phyloP scores from a whole-genome alignment of 2,113 vertebrate genomes.

The Saiga tatarica region DNA sequence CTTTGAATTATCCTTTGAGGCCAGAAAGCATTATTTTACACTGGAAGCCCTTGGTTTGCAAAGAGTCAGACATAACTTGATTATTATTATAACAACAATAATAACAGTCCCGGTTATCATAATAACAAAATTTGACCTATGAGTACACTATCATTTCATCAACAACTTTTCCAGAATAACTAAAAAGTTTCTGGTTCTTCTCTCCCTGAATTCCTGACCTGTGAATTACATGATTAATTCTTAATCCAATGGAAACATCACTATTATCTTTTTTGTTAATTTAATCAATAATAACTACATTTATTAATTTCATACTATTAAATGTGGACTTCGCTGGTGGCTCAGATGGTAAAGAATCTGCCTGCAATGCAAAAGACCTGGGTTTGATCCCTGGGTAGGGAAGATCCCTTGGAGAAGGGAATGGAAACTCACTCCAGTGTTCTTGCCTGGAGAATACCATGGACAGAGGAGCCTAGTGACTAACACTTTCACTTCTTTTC shows the following conservation, averaged over 20 bases:
- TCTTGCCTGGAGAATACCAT: neutral
- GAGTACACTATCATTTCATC: neutral
- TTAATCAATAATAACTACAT: neutral
- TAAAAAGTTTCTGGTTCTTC: neutral
- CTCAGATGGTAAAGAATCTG: neutral
- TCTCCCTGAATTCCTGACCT: neutral
- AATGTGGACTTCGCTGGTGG: neutral
- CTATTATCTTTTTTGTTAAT: neutral
- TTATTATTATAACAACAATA: neutral
- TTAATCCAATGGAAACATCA: neutral
- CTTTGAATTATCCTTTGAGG: neutral
- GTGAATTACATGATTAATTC: neutral
- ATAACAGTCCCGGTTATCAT: neutral
- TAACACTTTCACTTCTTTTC: neutral
- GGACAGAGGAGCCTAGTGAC: neutral
- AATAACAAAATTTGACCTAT: neutral
- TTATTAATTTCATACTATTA: neutral
- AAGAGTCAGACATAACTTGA: neutral
- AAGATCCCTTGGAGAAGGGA: neutral
- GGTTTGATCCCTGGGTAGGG: neutral
- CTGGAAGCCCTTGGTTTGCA: neutral
- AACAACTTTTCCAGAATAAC: neutral
- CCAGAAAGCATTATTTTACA: neutral
- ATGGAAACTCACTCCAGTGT: neutral
- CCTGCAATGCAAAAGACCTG: neutral